Evolutionary conservation across 2,113 vertebrate genomes (phyloP), one percentile per base, ranked within the genome.

Genomic region (Notothenia rossii): DNA sequence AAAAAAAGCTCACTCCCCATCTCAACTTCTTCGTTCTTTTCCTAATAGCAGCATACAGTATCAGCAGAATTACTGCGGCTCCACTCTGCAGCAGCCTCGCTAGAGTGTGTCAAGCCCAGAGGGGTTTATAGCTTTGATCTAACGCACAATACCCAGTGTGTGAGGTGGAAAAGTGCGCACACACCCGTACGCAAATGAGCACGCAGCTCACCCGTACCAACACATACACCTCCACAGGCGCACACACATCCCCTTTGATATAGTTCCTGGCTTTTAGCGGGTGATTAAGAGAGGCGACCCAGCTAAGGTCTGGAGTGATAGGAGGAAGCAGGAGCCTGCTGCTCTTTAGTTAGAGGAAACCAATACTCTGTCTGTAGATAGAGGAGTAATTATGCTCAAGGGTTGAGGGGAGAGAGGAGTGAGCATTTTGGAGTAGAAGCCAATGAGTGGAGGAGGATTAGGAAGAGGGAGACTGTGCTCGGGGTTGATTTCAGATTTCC

Each of bases 81-180:
- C 29, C 15, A 75, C 33, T 67, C 84, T 84, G 89, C 87, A 86
- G 85, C 79, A 89, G 92, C 88, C 91, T 87, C 77, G 87, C 85
- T 79, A 74, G 91, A 93, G 89, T 91, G 83, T 93, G 90, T 92
- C 89, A 87, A 84, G 85, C 90, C 92, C 88, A 60, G 75, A 83
- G 92, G 92, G 92, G 77, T 91, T 93, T 91, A 79, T 15, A 54
- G 85, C 92, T 94, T 94, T 94, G 91, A 94, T 94, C 89, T 94
- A 83, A 85, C 54, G 70, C 86, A 94, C 91, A 93, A 94, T 92
- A 92, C 82, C 85, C 79, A 70, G 74, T 81, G 86, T 91, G 82
- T 80, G 74, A 50, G 83, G 65, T 63, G 50, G 5, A 15, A 11
- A 62, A 49, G 70, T 60, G 77, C 50, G 61, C 15, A 55, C 80